Percentiles rank a stretch among this genome's conserved stretches.
phyloP scores from a whole-genome alignment of 2,113 vertebrate genomes.

The Myiozetetes cayanensis region DNA sequence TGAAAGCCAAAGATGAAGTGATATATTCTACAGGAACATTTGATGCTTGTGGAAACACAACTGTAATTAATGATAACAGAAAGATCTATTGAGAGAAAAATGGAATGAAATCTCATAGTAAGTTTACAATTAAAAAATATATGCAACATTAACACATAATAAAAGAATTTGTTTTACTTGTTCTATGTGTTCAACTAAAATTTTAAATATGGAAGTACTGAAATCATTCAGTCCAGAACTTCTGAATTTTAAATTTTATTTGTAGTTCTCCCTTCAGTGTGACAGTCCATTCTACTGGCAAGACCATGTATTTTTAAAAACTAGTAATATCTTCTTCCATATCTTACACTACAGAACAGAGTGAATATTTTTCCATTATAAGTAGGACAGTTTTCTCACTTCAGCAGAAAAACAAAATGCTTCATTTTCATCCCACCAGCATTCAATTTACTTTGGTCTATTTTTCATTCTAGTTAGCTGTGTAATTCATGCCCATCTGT shows the following conservation, averaged over 20 bases:
- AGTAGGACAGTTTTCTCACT: slow-evolving; percentile 46
- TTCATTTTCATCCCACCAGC: slow-evolving; percentile 17
- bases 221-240: neutral
- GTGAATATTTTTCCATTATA: slow-evolving; percentile 54
- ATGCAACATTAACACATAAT: neutral
- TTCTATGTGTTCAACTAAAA: neutral
- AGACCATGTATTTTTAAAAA: neutral
- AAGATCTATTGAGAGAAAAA: neutral
- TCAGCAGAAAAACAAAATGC: neutral
- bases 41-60: neutral
- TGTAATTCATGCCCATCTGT: slow-evolving; percentile 60
- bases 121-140: neutral
- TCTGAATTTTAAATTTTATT: neutral
- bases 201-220: neutral
- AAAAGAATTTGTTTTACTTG: neutral
- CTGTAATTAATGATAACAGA: slow-evolving; percentile 5
- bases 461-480: slow-evolving; percentile 46
- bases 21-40: neutral
- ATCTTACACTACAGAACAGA: slow-evolving; percentile 31
- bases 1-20: neutral
- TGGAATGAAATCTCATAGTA: neutral
- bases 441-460: slow-evolving; percentile 36
- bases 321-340: slow-evolving; percentile 14
- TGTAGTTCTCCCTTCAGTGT: neutral
- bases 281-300: neutral